Conservation (phyloP, 2,888 invertebrate species). For the Eupelmus urozonus region DNA sequence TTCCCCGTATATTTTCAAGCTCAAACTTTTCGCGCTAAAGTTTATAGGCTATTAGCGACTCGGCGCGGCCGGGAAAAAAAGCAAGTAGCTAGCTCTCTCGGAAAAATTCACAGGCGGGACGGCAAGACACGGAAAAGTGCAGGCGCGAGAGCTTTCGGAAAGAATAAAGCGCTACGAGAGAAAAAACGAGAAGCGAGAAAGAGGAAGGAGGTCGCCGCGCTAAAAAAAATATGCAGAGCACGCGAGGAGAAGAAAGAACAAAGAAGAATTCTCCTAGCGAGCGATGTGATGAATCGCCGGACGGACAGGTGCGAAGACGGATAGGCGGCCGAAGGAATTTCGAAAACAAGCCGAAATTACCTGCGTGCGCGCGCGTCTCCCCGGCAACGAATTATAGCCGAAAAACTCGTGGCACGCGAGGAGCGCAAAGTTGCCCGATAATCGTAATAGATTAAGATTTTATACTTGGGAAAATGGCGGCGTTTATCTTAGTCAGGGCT, state of each 20-base stretch:
- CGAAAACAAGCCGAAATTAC: conserved; percentile 36
- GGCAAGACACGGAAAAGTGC: not conserved
- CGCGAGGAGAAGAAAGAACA: conserved; percentile 5
- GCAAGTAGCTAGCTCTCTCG: not conserved
- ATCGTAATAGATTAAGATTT: conserved; percentile 38
- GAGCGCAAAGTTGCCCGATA: conserved; percentile 11
- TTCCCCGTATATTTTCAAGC: not conserved
- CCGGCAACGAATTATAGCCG: conserved; percentile 12
- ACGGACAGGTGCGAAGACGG: conserved; percentile 58
- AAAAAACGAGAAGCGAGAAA: not conserved
- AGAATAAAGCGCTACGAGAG: not conserved
- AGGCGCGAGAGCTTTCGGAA: not conserved
- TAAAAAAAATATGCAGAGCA: conserved; percentile 36
- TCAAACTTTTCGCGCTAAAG: not conserved
- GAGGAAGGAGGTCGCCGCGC: not conserved
- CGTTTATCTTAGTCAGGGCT: conserved; percentile 32
- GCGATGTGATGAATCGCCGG: conserved; percentile 54
- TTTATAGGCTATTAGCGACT: not conserved
- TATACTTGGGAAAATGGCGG: not conserved
- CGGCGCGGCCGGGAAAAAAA: too few species aligned
- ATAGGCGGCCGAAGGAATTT: conserved; percentile 40
- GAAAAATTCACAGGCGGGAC: not conserved
- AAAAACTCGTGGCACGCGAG: not conserved
- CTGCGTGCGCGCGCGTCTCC: not conserved
- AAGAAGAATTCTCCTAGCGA: not conserved